These are phyloP conservation scores for Gnathonemus echidnorhynchus DNA, from an alignment of 2,113 vertebrate species.

Conservation along the genomic window DNA sequence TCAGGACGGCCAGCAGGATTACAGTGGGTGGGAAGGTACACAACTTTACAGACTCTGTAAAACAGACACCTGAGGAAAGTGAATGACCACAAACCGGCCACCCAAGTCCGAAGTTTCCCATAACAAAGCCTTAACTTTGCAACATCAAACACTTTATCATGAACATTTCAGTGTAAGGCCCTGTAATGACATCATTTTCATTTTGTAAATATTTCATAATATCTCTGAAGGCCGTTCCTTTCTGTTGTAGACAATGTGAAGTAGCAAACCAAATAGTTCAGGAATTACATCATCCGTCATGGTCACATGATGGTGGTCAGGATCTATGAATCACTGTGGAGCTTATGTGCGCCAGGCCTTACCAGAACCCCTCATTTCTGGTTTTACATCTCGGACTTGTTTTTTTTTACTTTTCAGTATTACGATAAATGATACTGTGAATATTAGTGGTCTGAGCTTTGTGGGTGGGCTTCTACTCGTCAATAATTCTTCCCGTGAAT, in stretches of 20 bases:
- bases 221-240: not conserved
- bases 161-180: not conserved
- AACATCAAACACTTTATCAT: not conserved
- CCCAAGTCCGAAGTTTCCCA: not conserved
- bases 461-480: not conserved
- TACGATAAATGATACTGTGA: not conserved
- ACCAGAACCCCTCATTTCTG: not conserved
- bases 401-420: not conserved
- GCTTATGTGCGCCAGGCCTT: not conserved
- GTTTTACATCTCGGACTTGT: not conserved
- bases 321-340: not conserved
- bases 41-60: not conserved
- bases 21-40: not conserved
- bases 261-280: too few relatives aligned
- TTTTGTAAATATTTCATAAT: not conserved
- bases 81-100: not conserved
- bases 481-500: not conserved
- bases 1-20: not conserved
- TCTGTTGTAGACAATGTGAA: not conserved
- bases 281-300: not conserved
- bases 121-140: not conserved
- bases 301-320: not conserved
- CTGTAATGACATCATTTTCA: not conserved
- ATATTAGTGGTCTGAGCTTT: not conserved
- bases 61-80: not conserved